These are phyloP conservation scores for Oreocharis arfaki DNA, from an alignment of 2,113 vertebrate genomes.

Conservation along the genomic window DNA sequence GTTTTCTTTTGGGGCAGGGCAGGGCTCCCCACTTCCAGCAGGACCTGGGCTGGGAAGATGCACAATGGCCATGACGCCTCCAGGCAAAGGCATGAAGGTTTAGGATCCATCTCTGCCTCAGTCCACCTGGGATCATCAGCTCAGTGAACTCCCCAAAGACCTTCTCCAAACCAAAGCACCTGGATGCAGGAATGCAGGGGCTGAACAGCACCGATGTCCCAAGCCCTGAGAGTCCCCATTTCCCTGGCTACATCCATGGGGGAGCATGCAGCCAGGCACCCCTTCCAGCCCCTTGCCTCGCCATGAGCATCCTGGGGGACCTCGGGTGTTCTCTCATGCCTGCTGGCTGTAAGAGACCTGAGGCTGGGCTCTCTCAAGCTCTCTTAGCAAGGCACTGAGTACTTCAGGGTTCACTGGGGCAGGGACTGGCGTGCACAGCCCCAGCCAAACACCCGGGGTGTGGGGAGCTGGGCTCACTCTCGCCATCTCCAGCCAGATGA, in stretches of 20 bases:
- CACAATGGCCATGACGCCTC: rapidly evolving
- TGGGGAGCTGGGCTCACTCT: background rate
- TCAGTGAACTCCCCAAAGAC: background rate
- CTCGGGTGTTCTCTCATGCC: background rate
- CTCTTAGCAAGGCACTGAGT: background rate
- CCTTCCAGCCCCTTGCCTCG: background rate
- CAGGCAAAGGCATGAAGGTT: background rate
- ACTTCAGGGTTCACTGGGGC: background rate
- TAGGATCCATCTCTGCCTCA: background rate
- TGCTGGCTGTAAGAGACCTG: rapidly evolving
- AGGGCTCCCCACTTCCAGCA: background rate
- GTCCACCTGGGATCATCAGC: background rate
- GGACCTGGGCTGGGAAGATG: background rate
- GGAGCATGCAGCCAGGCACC: background rate
- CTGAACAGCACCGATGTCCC: background rate
- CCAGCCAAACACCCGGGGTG: background rate
- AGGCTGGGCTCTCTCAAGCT: background rate
- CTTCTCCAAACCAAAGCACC: background rate
- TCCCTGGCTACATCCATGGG: background rate
- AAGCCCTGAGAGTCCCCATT: rapidly evolving
- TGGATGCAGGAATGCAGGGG: background rate
- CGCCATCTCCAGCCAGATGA: background rate
- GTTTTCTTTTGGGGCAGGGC: background rate
- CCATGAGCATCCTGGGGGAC: background rate
- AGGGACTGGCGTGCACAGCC: background rate